Conservation (phyloP, 1,140 invertebrate genomes). For the Arion vulgaris region DNA sequence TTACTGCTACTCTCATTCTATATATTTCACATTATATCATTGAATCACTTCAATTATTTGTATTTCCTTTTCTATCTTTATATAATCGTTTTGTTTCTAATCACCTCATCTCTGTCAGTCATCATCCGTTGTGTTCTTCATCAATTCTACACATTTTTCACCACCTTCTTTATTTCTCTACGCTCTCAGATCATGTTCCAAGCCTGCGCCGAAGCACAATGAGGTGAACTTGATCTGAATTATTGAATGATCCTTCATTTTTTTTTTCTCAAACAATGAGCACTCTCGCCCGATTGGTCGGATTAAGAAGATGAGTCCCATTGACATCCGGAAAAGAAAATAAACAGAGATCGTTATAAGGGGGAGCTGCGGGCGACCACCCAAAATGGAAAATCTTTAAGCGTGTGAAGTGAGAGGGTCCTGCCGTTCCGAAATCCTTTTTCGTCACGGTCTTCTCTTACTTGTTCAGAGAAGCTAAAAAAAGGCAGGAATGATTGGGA, state of each 20-base stretch:
- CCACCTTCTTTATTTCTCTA: neutral
- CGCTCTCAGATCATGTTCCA: neutral
- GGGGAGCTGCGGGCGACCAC: neutral
- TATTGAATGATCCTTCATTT: constrained; percentile 26
- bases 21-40: no score
- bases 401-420: neutral
- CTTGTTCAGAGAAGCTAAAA: neutral
- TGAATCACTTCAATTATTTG: no score
- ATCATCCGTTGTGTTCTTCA: no score
- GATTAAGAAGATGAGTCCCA: constrained; percentile 7
- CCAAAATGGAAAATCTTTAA: neutral
- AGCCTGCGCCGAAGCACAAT: neutral
- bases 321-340: neutral
- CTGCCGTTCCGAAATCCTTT: neutral
- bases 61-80: no score
- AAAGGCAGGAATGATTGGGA: neutral
- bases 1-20: no score
- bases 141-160: no score
- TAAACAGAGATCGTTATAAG: neutral
- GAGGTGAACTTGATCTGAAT: constrained; percentile 34
- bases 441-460: neutral
- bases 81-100: no score
- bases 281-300: neutral
- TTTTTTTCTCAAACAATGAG: constrained; percentile 17
- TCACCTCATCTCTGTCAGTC: no score